Conservation (phyloP, 2,113 vertebrate genomes). For the Jaculus jaculus region DNA sequence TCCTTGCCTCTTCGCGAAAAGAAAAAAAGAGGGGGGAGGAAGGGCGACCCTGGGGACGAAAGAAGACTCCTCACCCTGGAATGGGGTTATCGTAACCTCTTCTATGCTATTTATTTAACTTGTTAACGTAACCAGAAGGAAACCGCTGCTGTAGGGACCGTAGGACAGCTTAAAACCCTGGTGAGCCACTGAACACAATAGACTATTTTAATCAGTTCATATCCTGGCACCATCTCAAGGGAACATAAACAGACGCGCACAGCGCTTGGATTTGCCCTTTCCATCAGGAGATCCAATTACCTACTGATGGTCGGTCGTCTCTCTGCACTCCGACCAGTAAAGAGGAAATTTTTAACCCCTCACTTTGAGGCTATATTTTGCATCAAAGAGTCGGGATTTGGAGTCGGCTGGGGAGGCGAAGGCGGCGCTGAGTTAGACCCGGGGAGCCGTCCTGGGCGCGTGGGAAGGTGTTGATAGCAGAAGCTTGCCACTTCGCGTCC, state of each 20-base stretch:
- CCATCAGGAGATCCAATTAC: slow-evolving; percentile 66
- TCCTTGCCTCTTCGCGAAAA: not conserved
- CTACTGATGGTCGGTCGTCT: slow-evolving; percentile 31
- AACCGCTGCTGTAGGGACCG: slow-evolving; percentile 55
- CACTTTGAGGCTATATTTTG: slow-evolving; percentile 47
- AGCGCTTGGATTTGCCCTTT: slow-evolving; percentile 57
- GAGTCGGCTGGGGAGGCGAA: not conserved
- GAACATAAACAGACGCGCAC: slow-evolving; percentile 70
- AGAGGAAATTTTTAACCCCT: slow-evolving; percentile 62
- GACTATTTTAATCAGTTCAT: slow-evolving; percentile 67
- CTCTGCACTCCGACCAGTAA: slow-evolving; percentile 31
- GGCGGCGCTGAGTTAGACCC: too few relatives aligned
- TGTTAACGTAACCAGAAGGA: slow-evolving; percentile 62
- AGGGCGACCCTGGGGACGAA: slow-evolving; percentile 50
- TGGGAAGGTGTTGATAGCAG: not conserved
- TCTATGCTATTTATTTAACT: slow-evolving; percentile 75
- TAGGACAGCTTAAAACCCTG: slow-evolving; percentile 57
- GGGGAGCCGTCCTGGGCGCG: rapidly evolving
- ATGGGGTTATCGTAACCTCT: slow-evolving; percentile 74
- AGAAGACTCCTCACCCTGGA: slow-evolving; percentile 55
- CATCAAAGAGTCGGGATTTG: not conserved
- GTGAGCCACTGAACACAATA: slow-evolving; percentile 72
- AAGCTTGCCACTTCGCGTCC: not conserved
- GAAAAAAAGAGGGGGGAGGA: too few relatives aligned
- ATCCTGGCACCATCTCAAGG: slow-evolving; percentile 67